Evolutionary conservation across 1,140 invertebrate species (phyloP).

Genomic region (Bombus fervidus): DNA sequence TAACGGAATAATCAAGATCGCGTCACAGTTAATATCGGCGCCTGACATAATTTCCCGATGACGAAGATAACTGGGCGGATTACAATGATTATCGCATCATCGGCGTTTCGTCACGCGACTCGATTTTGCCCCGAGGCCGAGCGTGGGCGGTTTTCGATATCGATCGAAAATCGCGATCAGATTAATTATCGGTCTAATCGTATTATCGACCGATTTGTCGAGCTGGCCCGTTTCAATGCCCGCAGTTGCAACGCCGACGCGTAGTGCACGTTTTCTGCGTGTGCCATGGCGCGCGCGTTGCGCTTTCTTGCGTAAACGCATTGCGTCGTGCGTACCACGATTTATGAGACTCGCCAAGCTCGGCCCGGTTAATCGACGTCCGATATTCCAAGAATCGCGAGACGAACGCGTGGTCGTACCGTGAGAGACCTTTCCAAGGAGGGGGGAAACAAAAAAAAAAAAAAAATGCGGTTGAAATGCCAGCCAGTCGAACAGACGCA

Average conservation of each 20-base stretch:
- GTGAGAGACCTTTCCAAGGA: slow-evolving; percentile 43
- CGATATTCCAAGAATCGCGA: slow-evolving; percentile 63
- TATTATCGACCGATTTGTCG: slow-evolving; percentile 78
- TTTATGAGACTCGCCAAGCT: slow-evolving; percentile 47
- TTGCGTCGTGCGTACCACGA: slow-evolving; percentile 48
- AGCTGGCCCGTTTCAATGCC: slow-evolving; percentile 60
- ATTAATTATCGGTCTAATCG: slow-evolving; percentile 78
- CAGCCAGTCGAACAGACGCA: slow-evolving; percentile 1
- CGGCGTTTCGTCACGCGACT: slow-evolving; percentile 49
- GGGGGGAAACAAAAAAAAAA: too few species aligned
- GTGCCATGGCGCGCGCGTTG: slow-evolving; percentile 12
- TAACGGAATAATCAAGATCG: not conserved
- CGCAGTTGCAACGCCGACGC: slow-evolving; percentile 47
- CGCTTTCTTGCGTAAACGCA: slow-evolving; percentile 59
- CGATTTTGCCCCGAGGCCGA: slow-evolving; percentile 9
- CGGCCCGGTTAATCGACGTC: slow-evolving; percentile 50
- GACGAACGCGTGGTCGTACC: slow-evolving; percentile 51
- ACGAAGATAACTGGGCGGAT: slow-evolving; percentile 9
- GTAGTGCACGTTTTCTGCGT: slow-evolving; percentile 39
- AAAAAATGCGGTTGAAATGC: slow-evolving; percentile 39
- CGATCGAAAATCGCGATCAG: slow-evolving; percentile 55
- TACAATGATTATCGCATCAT: slow-evolving; percentile 56
- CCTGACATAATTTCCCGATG: not conserved
- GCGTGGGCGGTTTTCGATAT: slow-evolving; percentile 39
- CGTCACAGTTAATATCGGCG: not conserved